Evolutionary conservation across 2,888 invertebrate genomes (phyloP), one percentile per base, ranked within the genome.

Genomic region (Uropetala carovei): DNA sequence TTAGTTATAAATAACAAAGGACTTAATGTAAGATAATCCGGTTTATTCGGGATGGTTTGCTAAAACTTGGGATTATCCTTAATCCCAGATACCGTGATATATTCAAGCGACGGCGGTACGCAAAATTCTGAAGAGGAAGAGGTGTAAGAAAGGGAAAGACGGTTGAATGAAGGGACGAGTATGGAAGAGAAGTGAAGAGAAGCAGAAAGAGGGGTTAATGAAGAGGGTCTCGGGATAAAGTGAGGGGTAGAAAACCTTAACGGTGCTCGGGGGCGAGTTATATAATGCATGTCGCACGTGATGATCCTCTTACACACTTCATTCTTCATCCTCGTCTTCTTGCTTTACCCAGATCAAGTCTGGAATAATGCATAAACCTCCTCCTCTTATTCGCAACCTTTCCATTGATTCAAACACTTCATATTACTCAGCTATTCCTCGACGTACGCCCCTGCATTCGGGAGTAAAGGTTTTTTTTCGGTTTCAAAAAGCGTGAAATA

Each of bases 241-340:
- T 18, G 64, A 64, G 82, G 82, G 82, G 82, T 0, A 10, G 83
- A n/a, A 57, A 57, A 43, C 30, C 30, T 3, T 27, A 14, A 82
- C 30, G 56, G 56, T 18, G 43, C 57, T n/a, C 83, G 8, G 56
- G 82, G 75, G 82, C 30, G 43, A 57, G 57, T 83, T 83, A 43
- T 57, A 83, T 83, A 83, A 83, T 83, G n/a, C 56, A 83, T 83
- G n/a, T 18, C 83, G 43, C 83, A 18, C 43, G 83, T n/a, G n/a
- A 83, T 30, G 83, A 83, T 83, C 83, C 83, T 83, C 83, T 83
- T 83, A 83, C n/a, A 13, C 13, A 8, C 83, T 43, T 57, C 83
- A 18, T 57, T 57, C 57, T 56, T n/a, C n/a, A 11, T 43, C 43
- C 43, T 43, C 43, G 43, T 43, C 43, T 43, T 43, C 43, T 43